Conservation (phyloP, 2,888 invertebrate genomes). For the Hedychridium roseum region DNA sequence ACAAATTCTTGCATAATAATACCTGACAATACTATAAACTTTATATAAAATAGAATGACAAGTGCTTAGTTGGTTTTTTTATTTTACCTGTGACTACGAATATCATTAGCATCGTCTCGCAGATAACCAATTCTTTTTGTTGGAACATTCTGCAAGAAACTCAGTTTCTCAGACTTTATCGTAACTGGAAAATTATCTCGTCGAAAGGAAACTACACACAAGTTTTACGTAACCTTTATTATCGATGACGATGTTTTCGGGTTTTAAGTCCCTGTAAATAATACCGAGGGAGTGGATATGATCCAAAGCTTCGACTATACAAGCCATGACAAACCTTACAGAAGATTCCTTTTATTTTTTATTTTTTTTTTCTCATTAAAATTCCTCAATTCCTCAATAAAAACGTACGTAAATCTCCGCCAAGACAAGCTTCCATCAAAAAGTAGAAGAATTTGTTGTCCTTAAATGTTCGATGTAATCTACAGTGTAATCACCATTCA, state of each 20-base stretch:
- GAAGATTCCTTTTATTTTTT: constrained; percentile 80
- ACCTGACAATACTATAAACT: neutral
- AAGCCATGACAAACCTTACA: constrained; percentile 85
- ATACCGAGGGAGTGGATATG: constrained; percentile 86
- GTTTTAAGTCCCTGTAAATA: constrained; percentile 89
- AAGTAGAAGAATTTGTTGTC: constrained; percentile 92
- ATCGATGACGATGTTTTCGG: constrained; percentile 90
- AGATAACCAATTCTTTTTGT: constrained; percentile 89
- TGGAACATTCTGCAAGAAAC: constrained; percentile 83
- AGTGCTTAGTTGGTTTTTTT: constrained; percentile 5
- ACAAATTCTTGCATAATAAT: neutral
- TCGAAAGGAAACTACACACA: constrained; percentile 65
- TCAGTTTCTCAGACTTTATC: no score
- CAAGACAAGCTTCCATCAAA: constrained; percentile 91
- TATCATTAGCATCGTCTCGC: constrained; percentile 82
- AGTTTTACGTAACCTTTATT: constrained; percentile 86
- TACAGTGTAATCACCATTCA: constrained; percentile 64
- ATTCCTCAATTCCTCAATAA: constrained; percentile 85
- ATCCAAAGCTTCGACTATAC: constrained; percentile 89
- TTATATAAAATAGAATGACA: neutral
- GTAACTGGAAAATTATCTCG: no score
- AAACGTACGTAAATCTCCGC: constrained; percentile 92
- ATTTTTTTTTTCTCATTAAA: no score
- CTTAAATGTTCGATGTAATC: constrained; percentile 87
- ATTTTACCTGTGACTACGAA: constrained; percentile 79